Percentiles rank a stretch among this genome's conserved stretches.
Conservation (phyloP, 2,113 vertebrate species). For the Quiscalus mexicanus region DNA sequence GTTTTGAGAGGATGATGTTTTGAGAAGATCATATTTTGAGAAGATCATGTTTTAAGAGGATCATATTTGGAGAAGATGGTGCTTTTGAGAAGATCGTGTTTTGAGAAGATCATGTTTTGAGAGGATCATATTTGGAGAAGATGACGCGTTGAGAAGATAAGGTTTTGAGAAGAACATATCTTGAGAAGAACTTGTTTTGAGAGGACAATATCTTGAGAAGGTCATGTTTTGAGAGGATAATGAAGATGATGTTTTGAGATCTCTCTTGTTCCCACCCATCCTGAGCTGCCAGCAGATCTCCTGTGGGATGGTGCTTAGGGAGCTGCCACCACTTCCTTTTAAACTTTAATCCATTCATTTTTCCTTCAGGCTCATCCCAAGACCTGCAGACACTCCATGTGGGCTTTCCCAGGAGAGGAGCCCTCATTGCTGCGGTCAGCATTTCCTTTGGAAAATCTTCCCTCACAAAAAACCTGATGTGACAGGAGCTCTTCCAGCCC, state of each 20-base stretch:
- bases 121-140: not conserved
- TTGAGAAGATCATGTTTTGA: no score
- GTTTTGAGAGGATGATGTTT: not conserved
- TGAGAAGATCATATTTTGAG: not conserved
- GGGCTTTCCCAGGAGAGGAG: slow-evolving; percentile 12
- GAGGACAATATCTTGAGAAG: not conserved
- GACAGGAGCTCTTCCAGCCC: not conserved
- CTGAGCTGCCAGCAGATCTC: not conserved
- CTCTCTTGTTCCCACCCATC: not conserved
- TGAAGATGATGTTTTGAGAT: not conserved
- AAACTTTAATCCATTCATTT: not conserved
- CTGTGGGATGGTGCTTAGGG: not conserved
- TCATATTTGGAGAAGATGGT: not conserved
- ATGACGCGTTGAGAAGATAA: no score
- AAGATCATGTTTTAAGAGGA: not conserved
- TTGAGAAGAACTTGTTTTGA: not conserved
- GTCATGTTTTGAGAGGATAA: no score
- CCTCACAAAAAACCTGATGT: not conserved
- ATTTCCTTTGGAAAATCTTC: not conserved
- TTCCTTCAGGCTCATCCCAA: not conserved
- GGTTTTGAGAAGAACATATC: not conserved
- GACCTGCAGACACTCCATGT: not conserved
- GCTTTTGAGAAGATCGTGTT: not conserved
- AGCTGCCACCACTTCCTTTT: not conserved
- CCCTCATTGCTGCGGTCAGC: not conserved